A percentile compares a stretch with the other conserved stretches of the same genome.
Evolutionary conservation across 92 coral and sea anemone genomes (phyloP).

Genomic region (Micromussa lordhowensis): DNA sequence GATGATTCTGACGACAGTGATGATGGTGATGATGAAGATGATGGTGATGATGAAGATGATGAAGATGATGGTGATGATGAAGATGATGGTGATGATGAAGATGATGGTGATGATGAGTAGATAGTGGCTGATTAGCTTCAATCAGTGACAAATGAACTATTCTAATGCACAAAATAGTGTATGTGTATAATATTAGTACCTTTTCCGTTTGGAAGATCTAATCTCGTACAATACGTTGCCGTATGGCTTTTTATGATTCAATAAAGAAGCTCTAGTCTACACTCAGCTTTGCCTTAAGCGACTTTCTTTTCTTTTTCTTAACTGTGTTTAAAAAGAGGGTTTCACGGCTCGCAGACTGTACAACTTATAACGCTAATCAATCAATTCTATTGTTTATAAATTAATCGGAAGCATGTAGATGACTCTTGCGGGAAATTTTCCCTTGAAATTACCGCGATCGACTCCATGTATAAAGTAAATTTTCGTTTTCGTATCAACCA

Average conservation of each 20-base stretch:
- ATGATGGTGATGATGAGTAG: slow-evolving; percentile 42
- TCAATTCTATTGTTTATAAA: too few species aligned
- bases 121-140: neutral
- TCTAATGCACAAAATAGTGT: slow-evolving; percentile 21
- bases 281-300: neutral
- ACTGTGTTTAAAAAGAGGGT: neutral
- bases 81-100: slow-evolving; percentile 30
- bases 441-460: too few species aligned
- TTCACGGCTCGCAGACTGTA: too few species aligned
- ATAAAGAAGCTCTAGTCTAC: neutral
- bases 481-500: too few species aligned
- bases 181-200: slow-evolving; percentile 19
- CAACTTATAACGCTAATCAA: too few species aligned
- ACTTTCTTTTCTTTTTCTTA: neutral
- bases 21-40: slow-evolving; percentile 57
- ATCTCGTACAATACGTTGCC: neutral
- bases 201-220: slow-evolving; percentile 21
- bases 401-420: too few species aligned
- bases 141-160: neutral
- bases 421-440: too few species aligned
- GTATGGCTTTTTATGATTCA: slow-evolving; percentile 2
- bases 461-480: too few species aligned
- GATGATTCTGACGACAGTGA: slow-evolving; percentile 37
- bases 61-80: slow-evolving; percentile 30
- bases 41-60: slow-evolving; percentile 49